Percentiles rank a stretch among this genome's conserved stretches.
Conservation (phyloP, 2,888 invertebrate species). For the Stomorhina lunata region DNA sequence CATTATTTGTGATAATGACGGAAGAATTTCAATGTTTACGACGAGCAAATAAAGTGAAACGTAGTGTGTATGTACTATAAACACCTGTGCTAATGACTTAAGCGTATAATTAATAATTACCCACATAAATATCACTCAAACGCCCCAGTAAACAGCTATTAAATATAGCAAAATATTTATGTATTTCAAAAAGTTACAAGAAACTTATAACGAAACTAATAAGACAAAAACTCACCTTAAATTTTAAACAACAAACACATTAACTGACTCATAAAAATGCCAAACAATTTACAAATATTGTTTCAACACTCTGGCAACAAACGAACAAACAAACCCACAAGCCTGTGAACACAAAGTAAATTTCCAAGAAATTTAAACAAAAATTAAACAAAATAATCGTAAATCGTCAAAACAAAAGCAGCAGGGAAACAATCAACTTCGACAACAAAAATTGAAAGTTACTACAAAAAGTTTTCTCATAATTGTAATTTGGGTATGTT, state of each 20-base stretch:
- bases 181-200: background rate
- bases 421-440: background rate
- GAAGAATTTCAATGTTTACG: no score
- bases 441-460: background rate
- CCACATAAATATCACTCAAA: background rate
- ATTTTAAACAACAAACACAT: background rate
- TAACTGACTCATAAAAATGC: background rate
- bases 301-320: background rate
- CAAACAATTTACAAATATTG: background rate
- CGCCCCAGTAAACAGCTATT: slow-evolving; percentile 1
- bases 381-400: background rate
- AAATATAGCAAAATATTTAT: no score
- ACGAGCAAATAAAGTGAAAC: no score
- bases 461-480: slow-evolving; percentile 11
- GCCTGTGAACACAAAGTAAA: no score
- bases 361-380: no score
- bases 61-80: background rate
- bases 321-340: background rate
- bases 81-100: background rate
- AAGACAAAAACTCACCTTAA: background rate
- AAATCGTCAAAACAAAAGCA: background rate
- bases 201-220: background rate
- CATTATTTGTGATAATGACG: no score
- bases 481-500: background rate
- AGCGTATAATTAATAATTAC: slow-evolving; percentile 18